Evolutionary conservation across 1,140 invertebrate species (phyloP).

Genomic region (Cydia amplana): DNA sequence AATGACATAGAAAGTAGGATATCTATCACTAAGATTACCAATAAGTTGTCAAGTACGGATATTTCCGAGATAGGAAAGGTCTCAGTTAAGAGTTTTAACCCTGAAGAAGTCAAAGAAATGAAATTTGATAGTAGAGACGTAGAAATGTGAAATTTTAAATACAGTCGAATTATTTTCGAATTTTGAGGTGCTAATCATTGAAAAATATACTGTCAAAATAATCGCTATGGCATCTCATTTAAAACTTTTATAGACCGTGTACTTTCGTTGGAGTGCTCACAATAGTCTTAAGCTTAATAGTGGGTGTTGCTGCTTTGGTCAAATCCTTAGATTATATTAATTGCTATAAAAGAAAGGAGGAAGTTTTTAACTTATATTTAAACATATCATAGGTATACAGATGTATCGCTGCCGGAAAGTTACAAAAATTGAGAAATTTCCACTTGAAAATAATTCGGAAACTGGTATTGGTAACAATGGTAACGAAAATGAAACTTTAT

Average conservation of each 20-base stretch:
- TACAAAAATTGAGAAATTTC: no score
- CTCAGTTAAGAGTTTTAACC: conserved; percentile 68
- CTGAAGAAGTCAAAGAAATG: conserved; percentile 68
- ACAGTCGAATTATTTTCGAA: conserved; percentile 36
- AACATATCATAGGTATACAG: no score
- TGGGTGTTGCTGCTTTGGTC: background rate
- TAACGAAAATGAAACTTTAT: no score
- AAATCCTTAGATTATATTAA: background rate
- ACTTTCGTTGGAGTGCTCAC: background rate
- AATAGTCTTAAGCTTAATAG: background rate
- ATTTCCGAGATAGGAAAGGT: conserved; percentile 54
- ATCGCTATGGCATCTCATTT: background rate
- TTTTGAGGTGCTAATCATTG: conserved; percentile 35
- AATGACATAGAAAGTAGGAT: conserved; percentile 77
- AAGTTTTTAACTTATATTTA: no score
- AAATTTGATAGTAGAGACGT: conserved; percentile 68
- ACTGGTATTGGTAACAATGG: no score
- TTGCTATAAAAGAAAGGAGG: no score
- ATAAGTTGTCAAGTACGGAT: conserved; percentile 72
- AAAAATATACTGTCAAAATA: background rate
- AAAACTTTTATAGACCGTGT: background rate
- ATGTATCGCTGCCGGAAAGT: no score
- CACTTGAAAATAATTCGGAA: no score
- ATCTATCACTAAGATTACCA: conserved; percentile 77
- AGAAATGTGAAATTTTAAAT: conserved; percentile 59